Evolutionary conservation across 2,888 invertebrate species (phyloP).

Genomic region (Deladenus siricidicola): DNA sequence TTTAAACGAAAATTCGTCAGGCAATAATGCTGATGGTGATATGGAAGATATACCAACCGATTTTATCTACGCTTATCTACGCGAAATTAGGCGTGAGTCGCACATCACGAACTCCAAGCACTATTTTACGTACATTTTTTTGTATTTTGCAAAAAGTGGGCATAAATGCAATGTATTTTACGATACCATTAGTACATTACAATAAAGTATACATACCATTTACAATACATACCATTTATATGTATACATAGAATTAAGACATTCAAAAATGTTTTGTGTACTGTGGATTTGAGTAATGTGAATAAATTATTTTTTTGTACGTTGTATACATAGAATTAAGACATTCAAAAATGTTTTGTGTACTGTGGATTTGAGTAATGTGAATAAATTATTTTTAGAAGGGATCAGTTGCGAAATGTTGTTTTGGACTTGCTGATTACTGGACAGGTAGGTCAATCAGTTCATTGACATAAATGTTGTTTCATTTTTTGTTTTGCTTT

Average conservation of each 20-base stretch:
- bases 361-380: not conserved
- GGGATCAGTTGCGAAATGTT: not conserved
- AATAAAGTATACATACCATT: too few species aligned
- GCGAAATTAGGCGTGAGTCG: not conserved
- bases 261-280: too few species aligned
- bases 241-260: too few species aligned
- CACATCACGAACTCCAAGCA: too few species aligned
- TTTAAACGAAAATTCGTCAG: not conserved
- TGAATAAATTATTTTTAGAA: not conserved
- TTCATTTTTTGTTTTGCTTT: too few species aligned
- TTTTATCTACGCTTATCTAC: not conserved
- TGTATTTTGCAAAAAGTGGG: too few species aligned
- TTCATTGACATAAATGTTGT: too few species aligned
- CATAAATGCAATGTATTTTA: too few species aligned
- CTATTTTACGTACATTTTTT: too few species aligned
- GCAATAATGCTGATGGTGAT: not conserved
- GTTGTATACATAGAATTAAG: too few species aligned
- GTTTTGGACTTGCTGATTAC: conserved; percentile 4
- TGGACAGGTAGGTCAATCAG: not conserved
- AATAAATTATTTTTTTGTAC: not conserved
- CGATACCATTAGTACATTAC: too few species aligned
- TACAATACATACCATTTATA: too few species aligned
- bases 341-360: not conserved
- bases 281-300: not conserved
- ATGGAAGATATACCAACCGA: not conserved